Percentiles rank a stretch among this genome's conserved stretches.
phyloP scores from a whole-genome alignment of 2,113 vertebrate species.

The Anthoscopus minutus region DNA sequence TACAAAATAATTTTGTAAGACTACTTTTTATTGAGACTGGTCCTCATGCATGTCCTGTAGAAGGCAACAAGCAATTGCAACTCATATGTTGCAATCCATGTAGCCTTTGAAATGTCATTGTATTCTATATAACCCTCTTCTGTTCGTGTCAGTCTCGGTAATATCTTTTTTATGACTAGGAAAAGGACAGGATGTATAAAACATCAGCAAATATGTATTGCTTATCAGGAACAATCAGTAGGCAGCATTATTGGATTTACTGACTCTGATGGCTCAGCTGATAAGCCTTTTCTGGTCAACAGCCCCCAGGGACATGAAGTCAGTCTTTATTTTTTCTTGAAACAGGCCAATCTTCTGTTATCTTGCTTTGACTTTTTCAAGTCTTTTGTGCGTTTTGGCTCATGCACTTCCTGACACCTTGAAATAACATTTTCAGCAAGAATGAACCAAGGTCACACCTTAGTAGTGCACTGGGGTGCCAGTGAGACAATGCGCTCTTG shows the following conservation, averaged over 20 bases:
- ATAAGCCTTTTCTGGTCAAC: not conserved
- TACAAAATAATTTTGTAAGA: not conserved
- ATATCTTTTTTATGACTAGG: not conserved
- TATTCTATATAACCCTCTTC: not conserved
- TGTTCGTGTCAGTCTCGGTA: not conserved
- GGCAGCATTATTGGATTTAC: not conserved
- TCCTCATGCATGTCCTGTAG: not conserved
- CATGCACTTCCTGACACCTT: not conserved
- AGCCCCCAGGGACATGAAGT: not conserved
- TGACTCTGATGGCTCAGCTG: not conserved
- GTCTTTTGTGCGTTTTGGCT: rapidly evolving
- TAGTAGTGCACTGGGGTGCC: not conserved
- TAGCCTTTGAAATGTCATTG: not conserved
- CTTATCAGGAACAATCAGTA: not conserved
- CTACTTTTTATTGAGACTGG: not conserved
- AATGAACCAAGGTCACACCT: not conserved
- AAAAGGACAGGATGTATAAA: not conserved
- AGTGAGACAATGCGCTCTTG: not conserved
- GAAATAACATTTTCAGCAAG: not conserved
- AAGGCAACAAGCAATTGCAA: not conserved
- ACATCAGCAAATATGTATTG: not conserved
- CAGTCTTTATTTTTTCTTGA: not conserved
- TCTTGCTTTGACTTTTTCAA: not conserved
- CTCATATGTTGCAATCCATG: rapidly evolving
- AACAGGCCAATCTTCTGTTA: not conserved